Percentiles rank a stretch among this genome's conserved stretches.
Conservation (phyloP, 2,113 vertebrate genomes). For the Haplochromis burtoni region DNA sequence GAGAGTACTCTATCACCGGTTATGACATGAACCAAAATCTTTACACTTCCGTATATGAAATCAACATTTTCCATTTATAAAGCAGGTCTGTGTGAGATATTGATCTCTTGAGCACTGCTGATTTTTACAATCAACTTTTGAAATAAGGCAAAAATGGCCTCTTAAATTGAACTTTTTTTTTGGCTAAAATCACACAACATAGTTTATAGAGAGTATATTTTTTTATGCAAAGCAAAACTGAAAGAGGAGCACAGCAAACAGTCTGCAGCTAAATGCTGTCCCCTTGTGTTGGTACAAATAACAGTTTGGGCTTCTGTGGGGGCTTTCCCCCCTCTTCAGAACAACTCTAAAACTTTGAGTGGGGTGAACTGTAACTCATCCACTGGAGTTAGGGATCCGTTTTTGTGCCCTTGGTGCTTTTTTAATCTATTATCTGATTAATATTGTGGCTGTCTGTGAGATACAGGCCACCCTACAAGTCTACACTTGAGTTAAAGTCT, state of each 20-base stretch:
- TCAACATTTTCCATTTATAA: not conserved
- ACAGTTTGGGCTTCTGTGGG: not conserved
- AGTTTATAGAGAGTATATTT: not conserved
- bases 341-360: not conserved
- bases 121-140: not conserved
- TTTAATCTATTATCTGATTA: not conserved
- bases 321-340: not conserved
- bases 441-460: not conserved
- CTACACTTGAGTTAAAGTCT: not conserved
- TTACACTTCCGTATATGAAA: not conserved
- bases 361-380: not conserved
- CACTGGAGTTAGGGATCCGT: not conserved
- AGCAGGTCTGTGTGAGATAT: not conserved
- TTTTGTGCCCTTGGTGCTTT: not conserved
- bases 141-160: not conserved
- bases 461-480: not conserved
- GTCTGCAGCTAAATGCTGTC: slow-evolving; percentile 47
- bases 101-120: not conserved
- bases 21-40: not conserved
- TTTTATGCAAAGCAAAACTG: not conserved
- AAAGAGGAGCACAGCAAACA: not conserved
- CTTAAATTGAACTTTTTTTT: not conserved
- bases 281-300: slow-evolving; percentile 31
- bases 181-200: not conserved
- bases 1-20: not conserved